Evolutionary conservation across 2,888 invertebrate species (phyloP).

Genomic region (Mythimna albipuncta): DNA sequence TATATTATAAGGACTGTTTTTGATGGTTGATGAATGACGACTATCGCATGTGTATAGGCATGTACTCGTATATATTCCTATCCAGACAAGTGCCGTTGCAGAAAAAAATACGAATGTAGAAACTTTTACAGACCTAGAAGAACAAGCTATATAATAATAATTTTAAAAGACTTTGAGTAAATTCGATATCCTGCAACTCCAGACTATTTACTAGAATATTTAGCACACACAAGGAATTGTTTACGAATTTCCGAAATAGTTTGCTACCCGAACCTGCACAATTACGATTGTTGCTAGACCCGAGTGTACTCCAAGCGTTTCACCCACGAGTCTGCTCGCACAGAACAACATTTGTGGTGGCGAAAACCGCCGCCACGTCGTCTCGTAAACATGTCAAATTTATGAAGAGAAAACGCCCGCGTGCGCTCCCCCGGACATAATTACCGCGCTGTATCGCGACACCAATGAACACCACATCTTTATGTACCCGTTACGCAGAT

Average conservation of each 20-base stretch:
- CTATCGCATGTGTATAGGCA: neutral
- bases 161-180: too few relatives aligned
- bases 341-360: conserved; percentile 52
- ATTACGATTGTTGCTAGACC: too few relatives aligned
- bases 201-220: too few relatives aligned
- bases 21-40: neutral
- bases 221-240: neutral
- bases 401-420: conserved; percentile 76
- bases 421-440: conserved; percentile 71
- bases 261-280: neutral
- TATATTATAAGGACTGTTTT: neutral
- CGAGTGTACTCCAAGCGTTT: neutral
- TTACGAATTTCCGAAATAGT: neutral
- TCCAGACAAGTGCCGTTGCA: neutral
- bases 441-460: conserved; percentile 78
- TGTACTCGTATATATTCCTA: neutral
- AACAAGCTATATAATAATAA: too few relatives aligned
- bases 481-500: conserved; percentile 80
- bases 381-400: conserved; percentile 71
- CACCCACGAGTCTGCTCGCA: conserved; percentile 17
- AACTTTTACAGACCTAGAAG: neutral
- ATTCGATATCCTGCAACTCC: too few relatives aligned
- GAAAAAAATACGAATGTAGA: neutral
- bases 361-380: conserved; percentile 57
- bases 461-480: conserved; percentile 83